Evolutionary conservation across 2,888 invertebrate species (phyloP), one percentile per base, ranked within the genome.

Genomic region (Lasioglossum calceatum): DNA sequence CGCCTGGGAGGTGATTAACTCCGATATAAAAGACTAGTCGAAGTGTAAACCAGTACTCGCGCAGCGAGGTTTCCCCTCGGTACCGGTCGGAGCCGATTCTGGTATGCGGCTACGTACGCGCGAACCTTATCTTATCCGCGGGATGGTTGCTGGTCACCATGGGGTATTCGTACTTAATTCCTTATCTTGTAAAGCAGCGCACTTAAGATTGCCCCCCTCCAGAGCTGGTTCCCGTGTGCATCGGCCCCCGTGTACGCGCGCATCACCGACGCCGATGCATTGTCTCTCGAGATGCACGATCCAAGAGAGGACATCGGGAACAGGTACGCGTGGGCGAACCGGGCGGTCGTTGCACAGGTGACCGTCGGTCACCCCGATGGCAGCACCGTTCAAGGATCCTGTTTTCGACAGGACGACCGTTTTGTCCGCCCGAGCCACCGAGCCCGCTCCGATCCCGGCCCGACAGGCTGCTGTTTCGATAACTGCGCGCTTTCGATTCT

Each of bases 111-210:
- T 84, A 88, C 82, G 82, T 84, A 88, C 74, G 81, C 84, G 84
- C 77, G 83, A 74, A 67, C 67, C 81, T 93, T 93, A 93, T 94
- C 93, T 94, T 93, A 92, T 93, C 92, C 88, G 70, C 83, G 75
- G 85, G 91, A 90, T 89, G 90, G 90, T 92, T 91, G 90, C 91
- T 90, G 92, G 90, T 92, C 91, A 85, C 85, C 91, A 81, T 85
- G 90, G 85, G 90, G 89, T 92, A 92, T 93, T 92, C 92, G 90
- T 93, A 92, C 92, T 93, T 94, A 94, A 94, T 94, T 92, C 90
- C 94, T 94, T 94, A 94, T 94, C 94, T 93, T 94, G 94, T 94
- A 93, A 93, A 93, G 92, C 92, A 92, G 91, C 91, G 93, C 93
- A 93, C 93, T 94, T 94, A 94, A 94, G 93, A 94, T 94, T 94